Conservation (phyloP, 2,888 invertebrate species). For the Trachelus troglodyta region DNA sequence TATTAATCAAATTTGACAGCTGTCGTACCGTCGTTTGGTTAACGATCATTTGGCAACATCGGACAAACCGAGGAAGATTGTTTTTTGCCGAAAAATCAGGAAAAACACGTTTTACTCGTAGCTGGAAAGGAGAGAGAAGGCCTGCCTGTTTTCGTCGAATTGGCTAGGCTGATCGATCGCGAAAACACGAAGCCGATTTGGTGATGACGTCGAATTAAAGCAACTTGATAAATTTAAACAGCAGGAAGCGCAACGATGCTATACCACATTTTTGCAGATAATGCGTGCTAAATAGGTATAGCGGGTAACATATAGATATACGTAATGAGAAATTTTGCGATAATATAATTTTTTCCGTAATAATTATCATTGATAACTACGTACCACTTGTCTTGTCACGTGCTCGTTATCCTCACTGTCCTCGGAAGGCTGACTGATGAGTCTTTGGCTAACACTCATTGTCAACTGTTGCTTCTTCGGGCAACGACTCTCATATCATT, state of each 20-base stretch:
- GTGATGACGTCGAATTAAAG: background rate
- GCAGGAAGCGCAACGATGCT: background rate
- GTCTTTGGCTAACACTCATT: conserved; percentile 50
- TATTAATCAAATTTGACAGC: background rate
- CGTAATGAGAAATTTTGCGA: background rate
- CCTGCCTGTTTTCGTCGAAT: background rate
- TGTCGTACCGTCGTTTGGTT: background rate
- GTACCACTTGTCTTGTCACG: conserved; percentile 42
- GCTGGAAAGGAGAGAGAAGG: background rate
- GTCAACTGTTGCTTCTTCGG: conserved; percentile 6
- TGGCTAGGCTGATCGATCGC: background rate
- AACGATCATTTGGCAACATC: background rate
- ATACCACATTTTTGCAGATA: background rate
- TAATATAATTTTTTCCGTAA: background rate
- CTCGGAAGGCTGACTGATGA: conserved; percentile 51
- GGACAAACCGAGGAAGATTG: background rate
- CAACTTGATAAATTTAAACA: background rate
- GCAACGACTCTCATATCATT: background rate
- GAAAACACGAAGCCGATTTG: background rate
- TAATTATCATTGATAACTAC: conserved; percentile 23
- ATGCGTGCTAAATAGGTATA: background rate
- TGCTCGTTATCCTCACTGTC: conserved; percentile 53
- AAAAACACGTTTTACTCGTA: background rate
- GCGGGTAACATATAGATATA: too few species aligned
- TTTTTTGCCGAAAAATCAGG: background rate